phyloP scores from a whole-genome alignment of 2,888 invertebrate species.

The Lochmaea capreae region DNA sequence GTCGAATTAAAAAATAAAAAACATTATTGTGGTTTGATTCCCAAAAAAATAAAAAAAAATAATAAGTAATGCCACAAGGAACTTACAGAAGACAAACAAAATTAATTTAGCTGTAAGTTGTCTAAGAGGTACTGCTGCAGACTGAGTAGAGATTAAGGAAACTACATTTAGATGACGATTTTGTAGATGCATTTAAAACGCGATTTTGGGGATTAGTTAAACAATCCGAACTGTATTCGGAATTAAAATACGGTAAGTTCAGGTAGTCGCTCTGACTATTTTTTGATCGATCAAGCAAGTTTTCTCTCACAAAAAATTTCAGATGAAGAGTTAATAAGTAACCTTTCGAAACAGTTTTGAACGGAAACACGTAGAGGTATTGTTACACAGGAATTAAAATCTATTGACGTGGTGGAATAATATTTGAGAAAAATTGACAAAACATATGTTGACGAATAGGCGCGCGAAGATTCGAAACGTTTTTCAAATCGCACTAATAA shows the following conservation, averaged over 20 bases:
- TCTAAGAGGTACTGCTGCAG: slow-evolving; percentile 26
- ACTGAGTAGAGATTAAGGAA: slow-evolving; percentile 30
- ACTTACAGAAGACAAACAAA: too few relatives aligned
- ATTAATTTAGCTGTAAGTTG: slow-evolving; percentile 23
- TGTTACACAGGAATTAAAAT: slow-evolving; percentile 30
- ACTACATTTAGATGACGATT: slow-evolving; percentile 17
- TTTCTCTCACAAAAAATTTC: slow-evolving; percentile 28
- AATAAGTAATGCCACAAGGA: too few relatives aligned
- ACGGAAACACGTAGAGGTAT: slow-evolving; percentile 36
- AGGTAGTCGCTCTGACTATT: slow-evolving; percentile 36
- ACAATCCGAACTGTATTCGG: slow-evolving; percentile 25
- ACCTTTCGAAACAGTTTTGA: slow-evolving; percentile 33
- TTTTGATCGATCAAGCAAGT: slow-evolving; percentile 33
- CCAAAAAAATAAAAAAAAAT: too few relatives aligned
- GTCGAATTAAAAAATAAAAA: too few relatives aligned
- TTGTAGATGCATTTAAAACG: slow-evolving; percentile 19
- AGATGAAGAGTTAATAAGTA: slow-evolving; percentile 20
- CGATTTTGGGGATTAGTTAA: slow-evolving; percentile 30
- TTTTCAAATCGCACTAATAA: background rate
- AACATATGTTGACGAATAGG: slow-evolving; percentile 15
- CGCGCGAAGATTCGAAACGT: too few relatives aligned
- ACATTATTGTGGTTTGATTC: too few relatives aligned
- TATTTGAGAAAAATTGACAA: slow-evolving; percentile 37
- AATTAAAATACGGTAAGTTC: slow-evolving; percentile 23
- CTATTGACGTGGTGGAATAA: slow-evolving; percentile 37